phyloP scores from a whole-genome alignment of 2,797 vertebrate genomes.

The Buphagus erythrorhynchus region DNA sequence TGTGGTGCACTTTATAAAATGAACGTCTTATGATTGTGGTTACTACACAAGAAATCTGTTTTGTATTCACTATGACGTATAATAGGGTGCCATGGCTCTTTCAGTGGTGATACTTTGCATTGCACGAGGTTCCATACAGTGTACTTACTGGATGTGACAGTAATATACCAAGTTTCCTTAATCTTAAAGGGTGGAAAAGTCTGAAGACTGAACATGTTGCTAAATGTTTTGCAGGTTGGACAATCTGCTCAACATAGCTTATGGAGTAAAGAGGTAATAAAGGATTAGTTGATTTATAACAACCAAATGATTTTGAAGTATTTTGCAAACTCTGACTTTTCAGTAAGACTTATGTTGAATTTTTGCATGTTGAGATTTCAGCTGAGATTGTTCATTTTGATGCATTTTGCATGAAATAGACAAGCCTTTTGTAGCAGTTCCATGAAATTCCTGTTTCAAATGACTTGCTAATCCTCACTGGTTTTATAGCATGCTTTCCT shows the following conservation, averaged over 20 bases:
- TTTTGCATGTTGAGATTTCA: slow-evolving; percentile 64
- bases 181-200: slow-evolving; percentile 24
- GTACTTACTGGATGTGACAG: neutral
- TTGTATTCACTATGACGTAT: neutral
- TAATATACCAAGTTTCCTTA: slow-evolving; percentile 32
- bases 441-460: neutral
- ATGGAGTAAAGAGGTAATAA: slow-evolving; percentile 98
- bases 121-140: neutral
- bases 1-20: neutral
- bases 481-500: slow-evolving; percentile 52
- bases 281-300: slow-evolving; percentile 51
- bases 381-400: neutral
- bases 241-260: slow-evolving; percentile 99
- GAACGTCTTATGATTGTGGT: neutral
- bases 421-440: neutral
- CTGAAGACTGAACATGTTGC: slow-evolving; percentile 76
- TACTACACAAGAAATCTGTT: neutral
- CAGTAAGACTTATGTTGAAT: slow-evolving; percentile 39
- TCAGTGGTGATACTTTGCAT: neutral
- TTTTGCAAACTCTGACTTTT: slow-evolving; percentile 28
- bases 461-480: neutral
- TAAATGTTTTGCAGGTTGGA: slow-evolving; percentile 92
- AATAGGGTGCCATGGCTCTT: neutral
- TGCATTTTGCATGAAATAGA: neutral
- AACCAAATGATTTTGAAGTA: slow-evolving; percentile 13